phyloP scores from a whole-genome alignment of 2,113 vertebrate genomes.

The Potamarius usumacintae region DNA sequence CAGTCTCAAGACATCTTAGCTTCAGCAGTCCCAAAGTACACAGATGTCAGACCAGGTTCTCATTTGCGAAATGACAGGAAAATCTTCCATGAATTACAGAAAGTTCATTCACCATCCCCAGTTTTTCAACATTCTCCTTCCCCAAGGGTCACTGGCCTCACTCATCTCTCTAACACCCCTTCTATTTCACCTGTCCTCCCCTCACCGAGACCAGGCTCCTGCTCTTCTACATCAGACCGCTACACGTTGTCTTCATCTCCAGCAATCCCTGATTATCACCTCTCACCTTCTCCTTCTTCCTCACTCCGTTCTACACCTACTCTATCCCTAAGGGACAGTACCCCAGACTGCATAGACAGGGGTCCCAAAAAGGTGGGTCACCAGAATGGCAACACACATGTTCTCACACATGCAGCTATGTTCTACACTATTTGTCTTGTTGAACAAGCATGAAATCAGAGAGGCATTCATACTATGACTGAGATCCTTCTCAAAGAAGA shows the following conservation, averaged over 20 bases:
- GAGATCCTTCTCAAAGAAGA: conserved; percentile 3
- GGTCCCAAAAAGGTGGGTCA: conserved; percentile 63
- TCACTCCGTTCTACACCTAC: conserved; percentile 68
- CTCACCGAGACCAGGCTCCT: conserved; percentile 54
- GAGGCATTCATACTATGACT: background rate
- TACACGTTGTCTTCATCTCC: conserved; percentile 64
- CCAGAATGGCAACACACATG: conserved; percentile 71
- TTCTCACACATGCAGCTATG: conserved; percentile 21
- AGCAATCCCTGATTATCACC: conserved; percentile 57
- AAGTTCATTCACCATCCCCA: conserved; percentile 30
- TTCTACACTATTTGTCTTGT: conserved; percentile 57
- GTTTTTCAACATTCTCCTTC: conserved; percentile 42
- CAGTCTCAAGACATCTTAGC: background rate
- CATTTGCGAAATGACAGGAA: conserved; percentile 5
- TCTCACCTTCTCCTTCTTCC: conserved; percentile 66
- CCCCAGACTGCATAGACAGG: conserved; percentile 68
- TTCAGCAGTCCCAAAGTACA: conserved; percentile 1
- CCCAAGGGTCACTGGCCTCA: conserved; percentile 45
- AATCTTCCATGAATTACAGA: conserved; percentile 11
- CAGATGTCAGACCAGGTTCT: background rate
- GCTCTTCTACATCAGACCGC: conserved; percentile 46
- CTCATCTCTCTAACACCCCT: conserved; percentile 18
- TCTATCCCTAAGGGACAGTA: conserved; percentile 63
- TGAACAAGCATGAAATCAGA: conserved; percentile 3
- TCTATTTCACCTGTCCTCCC: conserved; percentile 51